Base-by-base conservation (phyloP, 2,113 vertebrate genomes). In the Acanthisitta chloris region DNA sequence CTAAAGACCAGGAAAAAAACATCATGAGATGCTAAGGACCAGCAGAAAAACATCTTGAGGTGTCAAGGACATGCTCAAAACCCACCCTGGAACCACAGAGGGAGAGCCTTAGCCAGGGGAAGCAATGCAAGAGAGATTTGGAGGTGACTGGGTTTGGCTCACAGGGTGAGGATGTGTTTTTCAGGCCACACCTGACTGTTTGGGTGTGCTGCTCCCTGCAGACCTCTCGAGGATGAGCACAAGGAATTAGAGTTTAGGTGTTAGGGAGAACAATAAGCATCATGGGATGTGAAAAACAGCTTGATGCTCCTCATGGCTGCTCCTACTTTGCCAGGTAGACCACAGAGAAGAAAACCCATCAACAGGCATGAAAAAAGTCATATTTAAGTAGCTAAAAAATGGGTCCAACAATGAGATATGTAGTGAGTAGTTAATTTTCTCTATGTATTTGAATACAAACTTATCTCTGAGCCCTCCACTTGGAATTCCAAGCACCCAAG, bases 81-180 rank as follows among this genome's bases (percentile, higher is more conserved):
- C n/a, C n/a, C 81, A 17, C 10, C 38, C 40, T 21, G 10, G 33
- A 54, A 51, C 15, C 29, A 34, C 15, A 21, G 21, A 25, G 9
- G 25, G 19, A 65, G 31, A 0, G 4, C 20, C 57, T 36, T n/a
- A 33, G 40, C 12, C 24, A 40, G n/a, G 21, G 11, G 29, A 40
- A 67, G 20, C 33, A 14, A 26, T 31, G 28, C 1, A 4, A 49
- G 16, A 51, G 40, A 36, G n/a, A n/a, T n/a, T n/a, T 19, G 31
- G 7, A 19, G 8, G 9, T 6, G 10, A 25, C 12, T 23, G 54
- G 33, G 51, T 36, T 49, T 66, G 25, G 28, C 15, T 54, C 70
- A 33, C 42, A 51, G 1, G 0, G 19, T 34, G 19, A n/a, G 40
- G 24, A n/a, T 0, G 0, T 18, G n/a, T 15, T 46, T 69, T 59